phyloP scores from a whole-genome alignment of 2,113 vertebrate genomes.

The Phrynosoma blainvillii region DNA sequence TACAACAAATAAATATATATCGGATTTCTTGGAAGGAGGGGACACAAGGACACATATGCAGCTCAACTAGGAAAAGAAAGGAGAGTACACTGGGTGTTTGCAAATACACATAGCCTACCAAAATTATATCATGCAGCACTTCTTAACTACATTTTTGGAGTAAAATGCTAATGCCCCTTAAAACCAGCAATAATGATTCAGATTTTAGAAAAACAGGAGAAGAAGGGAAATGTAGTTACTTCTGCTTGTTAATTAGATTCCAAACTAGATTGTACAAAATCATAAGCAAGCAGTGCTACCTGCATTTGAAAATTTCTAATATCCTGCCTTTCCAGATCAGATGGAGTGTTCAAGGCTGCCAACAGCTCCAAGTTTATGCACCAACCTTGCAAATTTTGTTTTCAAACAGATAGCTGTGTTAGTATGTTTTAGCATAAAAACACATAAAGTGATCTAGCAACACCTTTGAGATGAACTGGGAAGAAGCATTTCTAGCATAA shows the following conservation, averaged over 20 bases:
- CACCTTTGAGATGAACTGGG: too few species aligned
- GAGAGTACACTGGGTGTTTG: not conserved
- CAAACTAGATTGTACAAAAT: not conserved
- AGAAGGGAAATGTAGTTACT: not conserved
- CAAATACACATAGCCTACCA: not conserved
- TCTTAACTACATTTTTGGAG: not conserved
- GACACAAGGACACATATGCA: too few species aligned
- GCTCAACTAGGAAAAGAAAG: too few species aligned
- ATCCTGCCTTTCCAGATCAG: not conserved
- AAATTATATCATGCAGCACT: not conserved
- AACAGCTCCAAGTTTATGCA: not conserved
- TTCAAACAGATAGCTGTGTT: too few species aligned
- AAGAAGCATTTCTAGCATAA: too few species aligned
- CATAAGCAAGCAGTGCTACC: not conserved
- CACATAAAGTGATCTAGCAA: too few species aligned
- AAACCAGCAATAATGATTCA: not conserved
- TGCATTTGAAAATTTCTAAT: not conserved
- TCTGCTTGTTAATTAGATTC: not conserved
- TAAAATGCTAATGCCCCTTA: not conserved
- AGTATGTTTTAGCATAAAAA: too few species aligned
- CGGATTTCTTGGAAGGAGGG: too few species aligned
- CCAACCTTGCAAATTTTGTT: too few species aligned
- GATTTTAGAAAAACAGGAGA: not conserved
- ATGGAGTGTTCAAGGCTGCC: not conserved
- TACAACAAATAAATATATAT: too few species aligned